Percentiles rank a stretch among this genome's conserved stretches.
Evolutionary conservation across 1,140 invertebrate genomes (phyloP).

Genomic region (Drosophila nannoptera): DNA sequence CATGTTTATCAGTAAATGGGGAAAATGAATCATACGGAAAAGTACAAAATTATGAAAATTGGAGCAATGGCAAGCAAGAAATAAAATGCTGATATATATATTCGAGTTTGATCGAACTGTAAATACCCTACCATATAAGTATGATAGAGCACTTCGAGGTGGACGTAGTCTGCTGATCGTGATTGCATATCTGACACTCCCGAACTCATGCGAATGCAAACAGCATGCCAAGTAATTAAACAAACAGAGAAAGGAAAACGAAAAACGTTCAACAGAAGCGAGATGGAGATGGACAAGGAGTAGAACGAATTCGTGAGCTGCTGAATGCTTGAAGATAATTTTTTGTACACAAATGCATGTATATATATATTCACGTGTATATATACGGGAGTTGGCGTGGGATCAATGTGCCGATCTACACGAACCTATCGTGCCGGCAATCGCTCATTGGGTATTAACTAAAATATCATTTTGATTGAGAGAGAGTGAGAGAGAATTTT

Average conservation of each 20-base stretch:
- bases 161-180: no score
- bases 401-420: conserved; percentile 22
- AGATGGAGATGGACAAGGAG: conserved; percentile 10
- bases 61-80: background rate
- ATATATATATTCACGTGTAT: background rate
- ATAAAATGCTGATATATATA: background rate
- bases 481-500: background rate
- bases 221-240: conserved; percentile 39
- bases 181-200: no score
- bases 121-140: background rate
- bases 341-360: background rate
- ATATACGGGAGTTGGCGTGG: conserved; percentile 2
- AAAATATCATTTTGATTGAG: conserved; percentile 43
- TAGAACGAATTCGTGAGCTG: background rate
- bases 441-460: conserved; percentile 20
- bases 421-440: conserved; percentile 36
- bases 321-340: background rate
- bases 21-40: conserved; percentile 19
- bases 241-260: conserved; percentile 13
- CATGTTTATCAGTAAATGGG: conserved; percentile 26
- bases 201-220: conserved; percentile 25
- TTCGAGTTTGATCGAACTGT: background rate
- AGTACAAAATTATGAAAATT: background rate
- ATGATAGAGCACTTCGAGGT: no score
- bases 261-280: background rate